Conservation (phyloP, 2,888 invertebrate genomes). For the Tiliacea citrago region DNA sequence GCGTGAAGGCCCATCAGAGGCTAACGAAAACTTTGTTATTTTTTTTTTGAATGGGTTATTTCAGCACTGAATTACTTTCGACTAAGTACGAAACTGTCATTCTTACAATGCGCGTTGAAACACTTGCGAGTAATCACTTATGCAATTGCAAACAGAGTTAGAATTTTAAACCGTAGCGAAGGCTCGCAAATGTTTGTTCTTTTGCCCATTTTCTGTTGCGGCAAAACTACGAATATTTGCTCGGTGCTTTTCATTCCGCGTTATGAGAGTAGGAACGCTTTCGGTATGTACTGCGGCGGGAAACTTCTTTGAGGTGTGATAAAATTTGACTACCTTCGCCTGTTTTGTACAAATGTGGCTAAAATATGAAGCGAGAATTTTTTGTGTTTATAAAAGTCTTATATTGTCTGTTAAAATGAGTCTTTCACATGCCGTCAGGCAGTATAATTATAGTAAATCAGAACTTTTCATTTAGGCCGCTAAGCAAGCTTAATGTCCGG, state of each 20-base stretch:
- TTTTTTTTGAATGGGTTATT: neutral
- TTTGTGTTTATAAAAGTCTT: conserved; percentile 20
- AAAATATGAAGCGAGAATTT: conserved; percentile 15
- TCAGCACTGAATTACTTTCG: neutral
- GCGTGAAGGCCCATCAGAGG: neutral
- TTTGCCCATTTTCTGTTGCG: conserved; percentile 4
- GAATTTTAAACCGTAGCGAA: neutral
- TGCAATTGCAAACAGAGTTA: neutral
- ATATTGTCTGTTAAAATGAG: neutral
- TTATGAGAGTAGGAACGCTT: conserved; percentile 39
- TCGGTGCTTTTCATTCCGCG: conserved; percentile 34
- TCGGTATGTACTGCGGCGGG: conserved; percentile 22
- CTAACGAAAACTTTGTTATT: neutral
- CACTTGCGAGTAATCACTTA: too few species aligned
- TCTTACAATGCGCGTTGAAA: neutral
- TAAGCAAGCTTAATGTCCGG: neutral
- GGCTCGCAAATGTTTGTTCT: neutral
- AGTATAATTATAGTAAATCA: neutral
- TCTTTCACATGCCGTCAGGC: neutral
- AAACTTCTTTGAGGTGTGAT: conserved; percentile 37
- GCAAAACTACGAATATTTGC: conserved; percentile 24
- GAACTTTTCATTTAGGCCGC: neutral
- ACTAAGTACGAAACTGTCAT: too few species aligned
- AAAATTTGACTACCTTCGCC: conserved; percentile 33
- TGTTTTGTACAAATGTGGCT: conserved; percentile 16